Base-by-base conservation (phyloP, 2,888 invertebrate species). In the Teleiodes luculella region DNA sequence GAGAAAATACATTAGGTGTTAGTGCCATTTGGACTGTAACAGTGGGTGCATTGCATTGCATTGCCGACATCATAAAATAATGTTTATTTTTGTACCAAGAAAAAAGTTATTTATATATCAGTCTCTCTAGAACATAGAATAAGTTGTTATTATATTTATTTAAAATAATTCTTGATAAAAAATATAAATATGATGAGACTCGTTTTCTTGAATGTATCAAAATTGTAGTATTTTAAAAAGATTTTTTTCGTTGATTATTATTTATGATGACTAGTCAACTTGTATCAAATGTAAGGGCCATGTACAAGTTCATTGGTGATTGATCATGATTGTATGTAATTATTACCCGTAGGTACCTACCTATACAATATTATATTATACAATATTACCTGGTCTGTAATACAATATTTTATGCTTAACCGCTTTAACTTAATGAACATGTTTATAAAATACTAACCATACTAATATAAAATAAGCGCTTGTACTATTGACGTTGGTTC, bases 401-500 rank as follows among this genome's bases (percentile, higher is more conserved):
- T n/a, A n/a, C n/a, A n/a, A n/a, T n/a, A n/a, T n/a, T n/a, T n/a
- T n/a, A n/a, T n/a, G n/a, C n/a, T n/a, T n/a, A n/a, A n/a, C n/a
- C n/a, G n/a, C 5, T 18, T 20, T 8, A 39, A 0, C 10, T 10
- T 37, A 3, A 35, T n/a, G n/a, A 36, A 36, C 18, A 41, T 11
- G 2, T 18, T 18, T 8, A 11, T 41, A 18, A 24, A 4, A 24
- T 24, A 24, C 3, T n/a, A 13, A 41, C 3, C 5, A 39, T 18
- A 16, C 2, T 41, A 18, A 52, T 35, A 5, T 65, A 59, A 62
- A 64, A 55, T 52, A 57, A 57, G 52, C 48, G 33, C 64, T 62
- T 61, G 53, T 65, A 74, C 71, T 76, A 73, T 76, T 76, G 58
- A 70, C 59, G 54, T 58, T 67, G 56, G 56, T 57, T 64, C n/a